phyloP scores from a whole-genome alignment of 2,113 vertebrate species.

The Lasiurus borealis region DNA sequence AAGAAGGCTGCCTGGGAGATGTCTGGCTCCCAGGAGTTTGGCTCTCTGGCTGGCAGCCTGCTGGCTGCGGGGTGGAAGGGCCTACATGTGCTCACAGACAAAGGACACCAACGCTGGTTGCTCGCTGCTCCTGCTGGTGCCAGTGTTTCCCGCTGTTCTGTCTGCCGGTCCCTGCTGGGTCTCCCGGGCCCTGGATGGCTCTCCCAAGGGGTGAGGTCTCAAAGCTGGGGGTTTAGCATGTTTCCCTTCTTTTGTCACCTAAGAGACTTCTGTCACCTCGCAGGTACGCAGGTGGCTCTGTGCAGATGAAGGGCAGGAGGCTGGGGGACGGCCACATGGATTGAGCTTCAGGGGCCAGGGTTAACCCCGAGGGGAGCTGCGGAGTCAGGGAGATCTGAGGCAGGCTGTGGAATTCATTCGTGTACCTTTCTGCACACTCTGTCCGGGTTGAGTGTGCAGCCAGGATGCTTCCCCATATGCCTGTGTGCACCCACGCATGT shows the following conservation, averaged over 20 bases:
- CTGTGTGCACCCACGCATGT: no score
- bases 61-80: not conserved
- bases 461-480: not conserved
- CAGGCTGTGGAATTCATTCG: accelerated
- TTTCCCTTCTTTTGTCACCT: not conserved
- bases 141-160: not conserved
- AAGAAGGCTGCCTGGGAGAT: not conserved
- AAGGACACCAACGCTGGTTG: not conserved
- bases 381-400: not conserved
- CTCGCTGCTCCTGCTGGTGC: not conserved
- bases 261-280: not conserved
- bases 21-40: not conserved
- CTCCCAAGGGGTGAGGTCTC: not conserved
- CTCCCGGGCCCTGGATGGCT: no score
- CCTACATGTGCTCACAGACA: not conserved
- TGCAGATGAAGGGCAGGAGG: not conserved
- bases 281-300: not conserved
- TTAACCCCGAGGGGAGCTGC: not conserved
- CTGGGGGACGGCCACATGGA: not conserved
- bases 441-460: not conserved
- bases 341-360: not conserved
- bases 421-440: not conserved
- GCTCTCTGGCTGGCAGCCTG: not conserved
- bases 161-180: not conserved
- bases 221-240: not conserved